Evolutionary conservation across 2,888 invertebrate species (phyloP), one percentile per base, ranked within the genome.

Genomic region (Microchrysa polita): DNA sequence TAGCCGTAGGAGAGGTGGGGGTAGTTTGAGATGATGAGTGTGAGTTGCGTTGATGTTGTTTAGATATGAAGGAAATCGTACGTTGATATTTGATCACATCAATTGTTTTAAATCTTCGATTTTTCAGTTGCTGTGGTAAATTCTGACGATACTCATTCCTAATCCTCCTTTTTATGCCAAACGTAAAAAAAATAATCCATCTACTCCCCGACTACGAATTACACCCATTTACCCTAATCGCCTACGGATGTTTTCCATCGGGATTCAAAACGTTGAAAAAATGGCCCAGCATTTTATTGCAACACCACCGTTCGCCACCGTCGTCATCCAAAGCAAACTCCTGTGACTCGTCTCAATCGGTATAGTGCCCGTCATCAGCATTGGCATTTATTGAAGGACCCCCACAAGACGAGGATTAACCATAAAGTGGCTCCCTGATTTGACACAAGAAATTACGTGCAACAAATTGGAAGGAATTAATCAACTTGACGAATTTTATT

Each of bases 401-500:
- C 69, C 42, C 71, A 67, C 71, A 57, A 72, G 72, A 72, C 69
- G 59, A 59, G 74, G 74, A 74, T 74, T 74, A 74, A 74, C 72
- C 55, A 42, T 63, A 72, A 67, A 74, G 74, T 71, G 72, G 65
- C 72, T 74, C 74, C 65, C 74, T 74, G 74, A 74, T 74, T 74
- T 74, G 74, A 74, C 74, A 72, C 74, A 72, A 67, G 65, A 69
- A 74, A 72, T 74, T 74, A 74, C 74, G 74, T 74, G 74, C 74
- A 74, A 74, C 74, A 74, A 74, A 74, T 74, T 74, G 74, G 55
- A 57, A 65, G 69, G 69, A 72, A 74, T 74, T 74, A 74, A 74
- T 74, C 74, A 74, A 72, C 65, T 57, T 65, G 72, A 65, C 72
- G 72, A 72, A 69, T 74, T 74, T 74, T 74, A 74, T 74, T 74